Conservation (phyloP, 1,140 invertebrate genomes). For the Saccostrea glomerata region DNA sequence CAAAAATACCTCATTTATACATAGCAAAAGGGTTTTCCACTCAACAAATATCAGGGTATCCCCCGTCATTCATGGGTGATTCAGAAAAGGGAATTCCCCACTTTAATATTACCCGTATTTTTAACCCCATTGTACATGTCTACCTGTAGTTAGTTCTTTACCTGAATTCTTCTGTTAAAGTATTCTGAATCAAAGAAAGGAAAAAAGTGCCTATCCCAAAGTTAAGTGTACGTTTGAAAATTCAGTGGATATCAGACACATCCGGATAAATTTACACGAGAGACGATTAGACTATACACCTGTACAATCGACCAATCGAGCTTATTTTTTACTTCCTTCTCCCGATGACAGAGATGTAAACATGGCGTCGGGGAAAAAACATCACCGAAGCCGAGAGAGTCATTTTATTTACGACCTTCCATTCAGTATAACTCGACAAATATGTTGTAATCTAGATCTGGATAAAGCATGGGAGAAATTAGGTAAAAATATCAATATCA, state of each 20-base stretch:
- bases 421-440: constrained; percentile 55
- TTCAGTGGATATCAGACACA: not conserved
- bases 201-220: no score
- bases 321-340: not conserved
- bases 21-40: no score
- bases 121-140: no score
- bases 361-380: constrained; percentile 26
- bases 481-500: constrained; percentile 38
- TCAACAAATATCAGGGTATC: no score
- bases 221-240: no score
- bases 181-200: no score
- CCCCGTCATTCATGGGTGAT: no score
- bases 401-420: constrained; percentile 55
- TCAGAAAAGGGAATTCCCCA: no score
- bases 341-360: constrained; percentile 15
- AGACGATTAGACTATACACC: not conserved
- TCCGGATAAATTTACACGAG: not conserved
- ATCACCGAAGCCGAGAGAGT: not conserved
- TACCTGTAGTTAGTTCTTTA: no score
- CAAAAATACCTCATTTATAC: no score
- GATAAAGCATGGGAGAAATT: constrained; percentile 56
- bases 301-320: not conserved
- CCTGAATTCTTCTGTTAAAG: no score
- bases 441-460: constrained; percentile 51
- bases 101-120: no score